phyloP scores from a whole-genome alignment of 2,113 vertebrate species.

The Chaetodon auriga region DNA sequence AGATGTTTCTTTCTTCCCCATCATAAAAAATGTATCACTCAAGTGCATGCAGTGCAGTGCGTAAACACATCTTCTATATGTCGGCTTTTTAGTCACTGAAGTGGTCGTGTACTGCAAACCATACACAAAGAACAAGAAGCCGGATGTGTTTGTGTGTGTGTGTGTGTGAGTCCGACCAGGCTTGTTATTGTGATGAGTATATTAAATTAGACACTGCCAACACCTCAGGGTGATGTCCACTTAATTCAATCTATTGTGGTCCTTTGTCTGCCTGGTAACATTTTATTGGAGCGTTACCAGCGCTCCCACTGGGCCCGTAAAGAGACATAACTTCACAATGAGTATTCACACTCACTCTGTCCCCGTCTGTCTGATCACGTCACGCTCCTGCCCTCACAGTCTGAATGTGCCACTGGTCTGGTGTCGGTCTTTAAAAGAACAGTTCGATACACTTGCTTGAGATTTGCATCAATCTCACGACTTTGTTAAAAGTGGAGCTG shows the following conservation, averaged over 20 bases:
- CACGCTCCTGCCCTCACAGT: not conserved
- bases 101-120: slow-evolving; percentile 2
- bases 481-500: not conserved
- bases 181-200: slow-evolving; percentile 26
- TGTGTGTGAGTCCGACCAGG: not conserved
- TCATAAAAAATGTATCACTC: slow-evolving; percentile 10
- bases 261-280: slow-evolving; percentile 51
- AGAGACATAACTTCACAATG: slow-evolving; percentile 24
- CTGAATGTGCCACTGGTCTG: not conserved
- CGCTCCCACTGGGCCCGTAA: slow-evolving; percentile 22
- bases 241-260: slow-evolving; percentile 48
- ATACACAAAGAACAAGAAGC: not conserved
- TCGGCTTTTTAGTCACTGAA: not conserved
- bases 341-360: not conserved
- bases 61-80: not conserved
- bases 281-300: slow-evolving; percentile 38
- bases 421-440: not conserved
- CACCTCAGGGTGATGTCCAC: slow-evolving; percentile 41
- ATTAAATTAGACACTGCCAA: slow-evolving; percentile 50
- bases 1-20: slow-evolving; percentile 5
- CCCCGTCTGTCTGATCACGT: not conserved
- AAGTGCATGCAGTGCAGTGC: not conserved
- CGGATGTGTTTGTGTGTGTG: not conserved
- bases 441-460: not conserved
- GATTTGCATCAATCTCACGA: too few species aligned